Conservation (phyloP, 1,140 invertebrate species). For the Metaphire vulgaris region DNA sequence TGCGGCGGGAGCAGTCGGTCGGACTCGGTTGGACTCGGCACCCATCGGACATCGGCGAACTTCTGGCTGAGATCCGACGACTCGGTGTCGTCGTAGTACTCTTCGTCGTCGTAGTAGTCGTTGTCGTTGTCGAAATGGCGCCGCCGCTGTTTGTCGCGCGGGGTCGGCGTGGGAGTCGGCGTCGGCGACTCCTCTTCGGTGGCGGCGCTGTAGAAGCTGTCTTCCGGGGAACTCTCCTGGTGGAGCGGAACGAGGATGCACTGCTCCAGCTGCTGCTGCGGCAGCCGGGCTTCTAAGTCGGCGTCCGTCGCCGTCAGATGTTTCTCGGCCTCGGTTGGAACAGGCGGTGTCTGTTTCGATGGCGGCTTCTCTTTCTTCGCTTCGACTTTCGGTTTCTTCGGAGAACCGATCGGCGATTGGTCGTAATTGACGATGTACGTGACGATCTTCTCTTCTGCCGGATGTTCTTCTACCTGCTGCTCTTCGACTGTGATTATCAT, state of each 20-base stretch:
- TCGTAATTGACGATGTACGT: neutral
- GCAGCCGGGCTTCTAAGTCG: neutral
- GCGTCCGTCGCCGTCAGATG: neutral
- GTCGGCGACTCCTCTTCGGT: neutral
- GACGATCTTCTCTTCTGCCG: neutral
- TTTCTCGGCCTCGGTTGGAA: neutral
- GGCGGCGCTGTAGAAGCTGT: neutral
- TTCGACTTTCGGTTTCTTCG: neutral
- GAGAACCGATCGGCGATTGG: neutral
- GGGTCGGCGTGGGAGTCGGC: too few species aligned
- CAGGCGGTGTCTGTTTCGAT: neutral
- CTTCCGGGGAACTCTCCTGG: neutral
- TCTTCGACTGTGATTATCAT: neutral
- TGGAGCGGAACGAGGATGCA: neutral
- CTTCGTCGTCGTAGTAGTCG: too few species aligned
- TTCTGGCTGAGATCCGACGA: neutral
- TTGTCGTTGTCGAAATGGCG: too few species aligned
- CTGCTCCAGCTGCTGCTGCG: neutral
- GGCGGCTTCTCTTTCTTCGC: neutral
- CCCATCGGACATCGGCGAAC: too few species aligned
- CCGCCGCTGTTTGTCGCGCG: too few species aligned
- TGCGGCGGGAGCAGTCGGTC: slow-evolving; percentile 32
- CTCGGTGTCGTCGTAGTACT: neutral
- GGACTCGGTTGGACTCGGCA: neutral
- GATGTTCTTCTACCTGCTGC: neutral